A percentile compares a stretch with the other conserved stretches of the same genome.
phyloP scores from a whole-genome alignment of 1,140 invertebrate genomes.

The Grapholita molesta region DNA sequence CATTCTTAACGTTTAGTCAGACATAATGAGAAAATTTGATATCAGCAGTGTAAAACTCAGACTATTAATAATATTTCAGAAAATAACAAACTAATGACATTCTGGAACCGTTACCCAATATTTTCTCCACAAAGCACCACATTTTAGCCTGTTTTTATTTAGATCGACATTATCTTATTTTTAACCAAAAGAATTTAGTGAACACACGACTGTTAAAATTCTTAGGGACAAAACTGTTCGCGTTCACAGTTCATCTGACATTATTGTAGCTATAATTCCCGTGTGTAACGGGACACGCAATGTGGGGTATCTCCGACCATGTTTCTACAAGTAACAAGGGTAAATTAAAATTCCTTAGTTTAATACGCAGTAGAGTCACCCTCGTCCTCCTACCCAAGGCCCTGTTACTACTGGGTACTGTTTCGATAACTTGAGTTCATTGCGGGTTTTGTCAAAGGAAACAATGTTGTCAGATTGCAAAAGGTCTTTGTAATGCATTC shows the following conservation, averaged over 20 bases:
- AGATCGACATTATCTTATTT: background rate
- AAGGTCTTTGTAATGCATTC: background rate
- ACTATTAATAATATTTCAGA: too few relatives aligned
- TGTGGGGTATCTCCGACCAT: constrained; percentile 30
- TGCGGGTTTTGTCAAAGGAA: constrained; percentile 7
- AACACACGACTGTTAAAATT: constrained; percentile 17
- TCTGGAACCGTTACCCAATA: background rate
- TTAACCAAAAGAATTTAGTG: background rate
- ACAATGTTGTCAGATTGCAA: background rate
- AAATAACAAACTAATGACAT: background rate
- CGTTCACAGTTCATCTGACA: constrained; percentile 20
- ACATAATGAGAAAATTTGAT: too few relatives aligned
- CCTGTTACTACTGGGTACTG: background rate
- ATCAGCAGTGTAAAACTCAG: too few relatives aligned
- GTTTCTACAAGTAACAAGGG: constrained; percentile 52
- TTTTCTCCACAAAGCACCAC: background rate
- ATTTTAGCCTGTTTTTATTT: background rate
- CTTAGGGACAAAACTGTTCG: constrained; percentile 26
- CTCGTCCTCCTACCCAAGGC: constrained; percentile 10
- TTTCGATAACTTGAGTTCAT: constrained; percentile 10
- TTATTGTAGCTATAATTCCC: constrained; percentile 34
- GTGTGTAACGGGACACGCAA: constrained; percentile 34
- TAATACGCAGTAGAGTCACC: constrained; percentile 34
- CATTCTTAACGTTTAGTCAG: background rate
- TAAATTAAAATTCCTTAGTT: constrained; percentile 59